Evolutionary conservation across 2,888 invertebrate species (phyloP).

Genomic region (Ariolimax columbianus): DNA sequence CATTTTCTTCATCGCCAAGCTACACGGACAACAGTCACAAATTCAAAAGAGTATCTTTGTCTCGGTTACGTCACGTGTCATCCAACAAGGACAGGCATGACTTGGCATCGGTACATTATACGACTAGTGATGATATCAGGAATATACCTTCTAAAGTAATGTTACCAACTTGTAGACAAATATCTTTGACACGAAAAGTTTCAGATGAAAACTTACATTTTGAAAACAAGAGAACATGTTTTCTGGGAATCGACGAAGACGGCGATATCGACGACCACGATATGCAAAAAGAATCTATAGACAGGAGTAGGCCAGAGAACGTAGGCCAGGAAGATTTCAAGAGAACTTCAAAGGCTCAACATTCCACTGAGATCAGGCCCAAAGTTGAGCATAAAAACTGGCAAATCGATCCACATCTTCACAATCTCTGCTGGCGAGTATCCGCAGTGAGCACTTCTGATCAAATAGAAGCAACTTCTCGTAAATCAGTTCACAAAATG

Average conservation of each 20-base stretch:
- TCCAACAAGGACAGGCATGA: too few relatives aligned
- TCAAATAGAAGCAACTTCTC: neutral
- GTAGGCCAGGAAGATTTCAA: neutral
- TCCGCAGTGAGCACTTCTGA: too few relatives aligned
- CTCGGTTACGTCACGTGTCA: too few relatives aligned
- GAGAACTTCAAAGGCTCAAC: neutral
- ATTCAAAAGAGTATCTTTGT: neutral
- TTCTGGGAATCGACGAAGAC: neutral
- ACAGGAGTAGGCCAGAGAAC: too few relatives aligned
- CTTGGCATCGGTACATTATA: neutral
- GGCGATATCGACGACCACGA: neutral
- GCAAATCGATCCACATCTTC: too few relatives aligned
- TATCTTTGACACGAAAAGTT: neutral
- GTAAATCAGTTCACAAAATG: too few relatives aligned
- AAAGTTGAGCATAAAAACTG: neutral
- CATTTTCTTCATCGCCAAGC: too few relatives aligned
- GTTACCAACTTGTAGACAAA: neutral
- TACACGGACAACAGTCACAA: neutral
- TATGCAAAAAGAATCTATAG: too few relatives aligned
- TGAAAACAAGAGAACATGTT: neutral
- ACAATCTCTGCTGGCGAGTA: neutral
- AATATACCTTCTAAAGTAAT: neutral
- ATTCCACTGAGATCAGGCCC: neutral
- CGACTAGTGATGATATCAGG: neutral
- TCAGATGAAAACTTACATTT: neutral